Evolutionary conservation across 2,888 invertebrate genomes (phyloP).

Genomic region (Imbricaverruca yamaguchii): DNA sequence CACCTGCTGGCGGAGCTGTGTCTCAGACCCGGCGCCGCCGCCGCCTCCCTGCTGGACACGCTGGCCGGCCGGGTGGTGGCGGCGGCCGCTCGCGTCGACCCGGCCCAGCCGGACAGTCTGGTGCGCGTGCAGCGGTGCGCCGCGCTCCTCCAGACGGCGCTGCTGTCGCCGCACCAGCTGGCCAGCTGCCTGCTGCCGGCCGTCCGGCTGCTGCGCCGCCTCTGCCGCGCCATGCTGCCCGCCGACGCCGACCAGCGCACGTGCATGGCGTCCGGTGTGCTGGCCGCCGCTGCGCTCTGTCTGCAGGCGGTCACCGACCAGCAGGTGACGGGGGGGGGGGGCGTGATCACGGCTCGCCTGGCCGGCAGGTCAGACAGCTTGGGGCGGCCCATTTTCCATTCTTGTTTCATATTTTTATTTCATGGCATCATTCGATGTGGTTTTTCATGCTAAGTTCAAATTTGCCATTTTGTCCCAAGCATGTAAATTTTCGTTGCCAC

Average conservation of each 20-base stretch:
- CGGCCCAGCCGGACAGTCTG: conserved; percentile 56
- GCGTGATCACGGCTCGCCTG: too few species aligned
- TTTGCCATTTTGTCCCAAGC: too few species aligned
- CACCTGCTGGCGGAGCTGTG: conserved; percentile 86
- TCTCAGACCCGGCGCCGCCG: conserved; percentile 78
- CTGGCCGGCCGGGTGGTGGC: conserved; percentile 88
- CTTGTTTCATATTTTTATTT: too few species aligned
- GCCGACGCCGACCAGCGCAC: conserved; percentile 47
- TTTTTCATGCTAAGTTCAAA: too few species aligned
- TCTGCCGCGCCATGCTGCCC: conserved; percentile 67
- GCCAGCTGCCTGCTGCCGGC: conserved; percentile 67
- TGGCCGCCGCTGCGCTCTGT: conserved; percentile 79
- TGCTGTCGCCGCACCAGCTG: conserved; percentile 73
- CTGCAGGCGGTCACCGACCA: conserved; percentile 86
- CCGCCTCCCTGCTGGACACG: conserved; percentile 79
- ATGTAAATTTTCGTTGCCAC: too few species aligned
- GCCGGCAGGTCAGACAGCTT: too few species aligned
- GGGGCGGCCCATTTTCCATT: too few species aligned
- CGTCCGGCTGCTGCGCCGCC: conserved; percentile 67
- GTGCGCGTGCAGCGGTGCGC: conserved; percentile 50
- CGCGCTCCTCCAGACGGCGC: conserved; percentile 70
- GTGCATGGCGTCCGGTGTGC: conserved; percentile 55
- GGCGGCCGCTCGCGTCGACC: conserved; percentile 66
- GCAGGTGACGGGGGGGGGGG: conserved; percentile 49
- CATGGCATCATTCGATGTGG: too few species aligned